Evolutionary conservation across 2,797 vertebrate genomes (phyloP), one percentile per base, ranked within the genome.

Genomic region (Gobio occitaniae): DNA sequence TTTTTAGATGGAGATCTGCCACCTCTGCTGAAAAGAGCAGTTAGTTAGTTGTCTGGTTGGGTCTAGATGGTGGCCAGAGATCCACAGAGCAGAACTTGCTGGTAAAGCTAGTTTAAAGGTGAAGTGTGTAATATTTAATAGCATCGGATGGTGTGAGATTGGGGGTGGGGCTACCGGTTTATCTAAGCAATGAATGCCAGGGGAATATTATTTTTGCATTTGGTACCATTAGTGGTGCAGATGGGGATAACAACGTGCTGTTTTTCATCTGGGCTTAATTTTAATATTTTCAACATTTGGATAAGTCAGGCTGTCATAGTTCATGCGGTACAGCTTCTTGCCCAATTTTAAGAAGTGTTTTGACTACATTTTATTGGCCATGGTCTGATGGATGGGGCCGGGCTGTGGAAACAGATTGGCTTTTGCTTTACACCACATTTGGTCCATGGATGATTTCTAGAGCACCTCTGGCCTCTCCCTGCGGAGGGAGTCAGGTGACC

Each of bases 331-430:
- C 93, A 94, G 93, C 94, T 92, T 85, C 93, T 95, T 94, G 93
- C 92, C 94, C 94, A 94, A 95, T 95, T 96, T 96, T 94, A 94
- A 93, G 93, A 95, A 95, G 95, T 96, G 95, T 94, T 96, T 96
- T 96, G 94, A 95, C 89, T 89, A 93, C 92, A 92, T 94, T 96
- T 96, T 95, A 96, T 95, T 95, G 94, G 93, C 94, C 92, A 90
- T 91, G 94, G 94, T 96, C 94, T 93, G 92, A 91, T 91, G 92
- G 93, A 94, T 92, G 91, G 90, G 93, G 91, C 92, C 91, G 93
- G 92, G 78, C 90, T 92, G 94, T 91, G 94, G 91, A 95, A 94
- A 94, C 93, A 92, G 91, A 83, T 86, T 81, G 79, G 32, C 87
- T 86, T 84, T 87, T 95, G 94, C 95, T 95, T 96, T 95, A 95